A percentile compares a stretch with the other conserved stretches of the same genome.
Conservation (phyloP, 30 jellyfish, hydroid and myxozoan genomes). For the Phacellophora camtschatica region DNA sequence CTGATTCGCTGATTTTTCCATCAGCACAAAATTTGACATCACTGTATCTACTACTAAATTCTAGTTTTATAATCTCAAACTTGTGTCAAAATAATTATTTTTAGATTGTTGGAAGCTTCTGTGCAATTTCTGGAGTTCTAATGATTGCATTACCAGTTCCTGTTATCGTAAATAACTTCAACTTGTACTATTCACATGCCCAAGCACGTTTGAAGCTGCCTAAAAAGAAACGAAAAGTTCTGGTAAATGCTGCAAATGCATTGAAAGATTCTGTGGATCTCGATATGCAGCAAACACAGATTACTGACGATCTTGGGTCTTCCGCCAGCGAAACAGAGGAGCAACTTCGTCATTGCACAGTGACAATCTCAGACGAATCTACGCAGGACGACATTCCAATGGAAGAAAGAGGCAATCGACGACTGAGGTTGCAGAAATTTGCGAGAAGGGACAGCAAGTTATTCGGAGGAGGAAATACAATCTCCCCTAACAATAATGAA, state of each 20-base stretch:
- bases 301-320: slow-evolving; percentile 48
- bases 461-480: slow-evolving; percentile 48
- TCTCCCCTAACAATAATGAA: slow-evolving; percentile 20
- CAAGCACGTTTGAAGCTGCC: slow-evolving; percentile 96
- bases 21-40: too few relatives aligned
- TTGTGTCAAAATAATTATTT: too few relatives aligned
- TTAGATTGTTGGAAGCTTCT: slow-evolving; percentile 80
- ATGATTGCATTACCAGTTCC: slow-evolving; percentile 99
- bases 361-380: slow-evolving; percentile 15
- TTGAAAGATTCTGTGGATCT: slow-evolving; percentile 70
- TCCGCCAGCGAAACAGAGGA: slow-evolving; percentile 34
- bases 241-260: slow-evolving; percentile 92
- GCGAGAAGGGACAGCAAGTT: slow-evolving; percentile 79
- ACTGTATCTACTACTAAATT: too few relatives aligned
- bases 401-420: slow-evolving; percentile 32
- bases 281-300: slow-evolving; percentile 56
- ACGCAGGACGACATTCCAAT: neutral
- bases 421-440: slow-evolving; percentile 67
- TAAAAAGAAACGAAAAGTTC: slow-evolving; percentile 87
- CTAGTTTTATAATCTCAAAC: too few relatives aligned
- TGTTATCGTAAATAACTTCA: slow-evolving; percentile 91
- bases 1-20: too few relatives aligned
- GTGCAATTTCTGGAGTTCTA: slow-evolving; percentile 92
- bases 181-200: slow-evolving; percentile 90
- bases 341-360: slow-evolving; percentile 30